phyloP scores from a whole-genome alignment of 2,888 invertebrate species.

The Prosapia bicincta region DNA sequence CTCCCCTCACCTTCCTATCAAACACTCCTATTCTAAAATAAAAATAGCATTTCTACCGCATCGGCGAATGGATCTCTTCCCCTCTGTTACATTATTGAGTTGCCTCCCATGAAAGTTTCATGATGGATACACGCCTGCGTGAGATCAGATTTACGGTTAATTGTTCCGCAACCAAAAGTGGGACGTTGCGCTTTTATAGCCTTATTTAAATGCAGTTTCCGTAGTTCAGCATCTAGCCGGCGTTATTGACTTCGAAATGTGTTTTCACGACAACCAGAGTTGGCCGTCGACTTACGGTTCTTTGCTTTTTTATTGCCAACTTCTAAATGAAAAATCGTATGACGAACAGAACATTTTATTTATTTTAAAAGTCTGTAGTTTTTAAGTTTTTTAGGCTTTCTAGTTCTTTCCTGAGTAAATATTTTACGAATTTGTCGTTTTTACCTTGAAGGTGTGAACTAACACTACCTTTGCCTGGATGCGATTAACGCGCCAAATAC shows the following conservation, averaged over 20 bases:
- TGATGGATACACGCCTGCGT: not conserved
- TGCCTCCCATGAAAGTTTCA: not conserved
- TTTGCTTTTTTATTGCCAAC: too few species aligned
- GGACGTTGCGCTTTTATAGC: not conserved
- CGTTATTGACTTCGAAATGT: not conserved
- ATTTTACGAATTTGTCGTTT: too few species aligned
- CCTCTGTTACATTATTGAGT: not conserved
- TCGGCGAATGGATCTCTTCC: not conserved
- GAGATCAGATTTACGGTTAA: not conserved
- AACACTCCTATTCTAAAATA: not conserved
- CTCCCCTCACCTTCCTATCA: not conserved
- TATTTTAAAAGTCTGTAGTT: too few species aligned
- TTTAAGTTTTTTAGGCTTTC: too few species aligned
- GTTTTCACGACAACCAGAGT: not conserved
- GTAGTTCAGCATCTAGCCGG: not conserved
- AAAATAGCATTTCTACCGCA: not conserved
- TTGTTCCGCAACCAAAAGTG: not conserved
- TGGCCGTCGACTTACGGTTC: too few species aligned
- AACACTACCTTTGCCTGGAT: too few species aligned
- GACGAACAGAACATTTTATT: too few species aligned
- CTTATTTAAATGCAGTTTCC: constrained; percentile 1
- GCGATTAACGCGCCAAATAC: too few species aligned
- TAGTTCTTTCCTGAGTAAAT: too few species aligned
- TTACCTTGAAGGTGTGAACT: too few species aligned
- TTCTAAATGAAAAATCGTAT: too few species aligned